These are phyloP conservation scores for Euzetes globulus DNA, from an alignment of 2,888 invertebrate genomes.

Conservation along the genomic window DNA sequence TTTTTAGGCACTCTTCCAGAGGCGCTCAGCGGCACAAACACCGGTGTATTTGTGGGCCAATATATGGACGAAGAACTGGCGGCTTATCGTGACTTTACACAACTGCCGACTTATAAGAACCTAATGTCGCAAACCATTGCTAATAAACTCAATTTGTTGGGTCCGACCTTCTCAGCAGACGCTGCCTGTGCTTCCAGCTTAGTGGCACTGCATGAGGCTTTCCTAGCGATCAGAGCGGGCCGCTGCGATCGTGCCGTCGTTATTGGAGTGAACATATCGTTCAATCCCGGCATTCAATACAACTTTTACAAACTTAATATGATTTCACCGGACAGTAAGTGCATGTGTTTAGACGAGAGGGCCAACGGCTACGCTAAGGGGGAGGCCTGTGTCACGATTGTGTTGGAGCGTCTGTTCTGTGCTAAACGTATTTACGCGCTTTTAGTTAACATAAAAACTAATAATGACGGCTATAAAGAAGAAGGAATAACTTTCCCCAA, in stretches of 20 bases:
- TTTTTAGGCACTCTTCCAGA: slow-evolving; percentile 61
- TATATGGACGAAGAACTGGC: slow-evolving; percentile 56
- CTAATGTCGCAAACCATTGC: not conserved
- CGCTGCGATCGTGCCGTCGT: slow-evolving; percentile 56
- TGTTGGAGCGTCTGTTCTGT: slow-evolving; percentile 62
- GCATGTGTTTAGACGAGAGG: slow-evolving; percentile 50
- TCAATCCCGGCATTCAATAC: slow-evolving; percentile 53
- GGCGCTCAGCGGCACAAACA: slow-evolving; percentile 72
- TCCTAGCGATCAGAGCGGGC: slow-evolving; percentile 68
- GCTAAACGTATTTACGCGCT: slow-evolving; percentile 78
- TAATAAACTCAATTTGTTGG: slow-evolving; percentile 88
- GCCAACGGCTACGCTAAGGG: slow-evolving; percentile 77
- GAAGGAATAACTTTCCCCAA: slow-evolving; percentile 80
- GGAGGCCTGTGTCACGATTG: slow-evolving; percentile 63
- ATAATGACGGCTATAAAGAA: slow-evolving; percentile 85
- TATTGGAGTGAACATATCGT: slow-evolving; percentile 51
- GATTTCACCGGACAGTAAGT: slow-evolving; percentile 81
- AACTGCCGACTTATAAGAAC: not conserved
- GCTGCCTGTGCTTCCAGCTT: slow-evolving; percentile 95
- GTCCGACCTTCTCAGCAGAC: slow-evolving; percentile 77
- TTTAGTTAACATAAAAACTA: slow-evolving; percentile 76
- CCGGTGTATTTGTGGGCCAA: slow-evolving; percentile 91
- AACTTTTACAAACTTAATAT: slow-evolving; percentile 84
- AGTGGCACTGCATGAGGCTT: slow-evolving; percentile 79
- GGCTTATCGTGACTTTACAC: slow-evolving; percentile 45